Evolutionary conservation across 1,140 invertebrate genomes (phyloP).

Genomic region (Planococcus citri): DNA sequence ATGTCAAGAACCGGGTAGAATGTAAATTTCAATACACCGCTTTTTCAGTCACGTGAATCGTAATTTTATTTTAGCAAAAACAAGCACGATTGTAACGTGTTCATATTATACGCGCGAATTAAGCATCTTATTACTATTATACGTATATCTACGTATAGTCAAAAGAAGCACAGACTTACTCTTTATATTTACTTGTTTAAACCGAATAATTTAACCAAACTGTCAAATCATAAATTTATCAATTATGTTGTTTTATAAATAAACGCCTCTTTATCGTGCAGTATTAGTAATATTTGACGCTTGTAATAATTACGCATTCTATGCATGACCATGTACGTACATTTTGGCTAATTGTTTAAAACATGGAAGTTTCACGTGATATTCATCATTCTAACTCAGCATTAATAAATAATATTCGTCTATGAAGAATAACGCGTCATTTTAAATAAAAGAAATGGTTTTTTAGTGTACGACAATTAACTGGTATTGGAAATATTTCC

Average conservation of each 20-base stretch:
- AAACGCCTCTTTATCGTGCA: background rate
- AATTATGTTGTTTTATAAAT: conserved; percentile 5
- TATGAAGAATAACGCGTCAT: background rate
- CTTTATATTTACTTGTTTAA: no score
- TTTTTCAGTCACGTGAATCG: background rate
- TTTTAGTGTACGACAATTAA: no score
- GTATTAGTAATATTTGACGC: background rate
- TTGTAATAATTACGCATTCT: background rate
- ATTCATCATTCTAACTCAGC: background rate
- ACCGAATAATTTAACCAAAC: background rate
- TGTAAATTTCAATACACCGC: background rate
- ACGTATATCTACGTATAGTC: no score
- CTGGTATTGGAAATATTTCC: no score
- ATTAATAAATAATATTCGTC: conserved; percentile 4
- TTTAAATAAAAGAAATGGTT: background rate
- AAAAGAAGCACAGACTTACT: no score
- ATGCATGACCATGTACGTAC: conserved; percentile 6
- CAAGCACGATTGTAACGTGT: background rate
- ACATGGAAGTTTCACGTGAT: conserved; percentile 6
- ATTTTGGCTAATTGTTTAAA: conserved; percentile 8
- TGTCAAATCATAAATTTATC: background rate
- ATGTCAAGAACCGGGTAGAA: background rate
- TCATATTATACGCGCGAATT: background rate
- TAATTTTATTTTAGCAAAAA: background rate
- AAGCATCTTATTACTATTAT: no score